These are phyloP conservation scores for Mactra quadrangularis DNA, from an alignment of 1,140 invertebrate genomes.

Conservation along the genomic window DNA sequence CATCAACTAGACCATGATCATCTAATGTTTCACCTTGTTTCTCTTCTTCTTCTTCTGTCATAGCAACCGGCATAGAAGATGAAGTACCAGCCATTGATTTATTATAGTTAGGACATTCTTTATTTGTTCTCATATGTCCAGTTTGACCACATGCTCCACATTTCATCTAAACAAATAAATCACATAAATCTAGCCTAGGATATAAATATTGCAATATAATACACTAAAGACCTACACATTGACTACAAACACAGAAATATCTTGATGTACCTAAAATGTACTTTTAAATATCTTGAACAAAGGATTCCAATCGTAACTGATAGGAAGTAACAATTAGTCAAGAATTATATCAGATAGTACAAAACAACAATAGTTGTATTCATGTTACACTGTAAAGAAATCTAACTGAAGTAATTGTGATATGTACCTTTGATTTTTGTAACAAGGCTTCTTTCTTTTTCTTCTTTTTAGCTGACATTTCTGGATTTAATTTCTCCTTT, in stretches of 20 bases:
- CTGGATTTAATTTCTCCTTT: conserved; percentile 71
- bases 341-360: no score
- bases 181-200: no score
- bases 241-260: no score
- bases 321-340: no score
- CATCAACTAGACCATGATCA: conserved; percentile 80
- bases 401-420: no score
- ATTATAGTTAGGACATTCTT: conserved; percentile 80
- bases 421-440: conserved; percentile 70
- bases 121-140: conserved; percentile 89
- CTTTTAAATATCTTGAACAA: no score
- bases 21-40: conserved; percentile 75
- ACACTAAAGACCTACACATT: no score
- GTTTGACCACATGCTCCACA: conserved; percentile 98
- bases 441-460: conserved; percentile 78
- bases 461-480: conserved; percentile 78
- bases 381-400: no score
- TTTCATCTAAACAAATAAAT: conserved; percentile 86
- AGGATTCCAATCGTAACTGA: no score
- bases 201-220: no score
- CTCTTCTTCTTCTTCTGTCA: conserved; percentile 81
- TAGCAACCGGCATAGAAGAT: conserved; percentile 78
- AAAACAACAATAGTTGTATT: no score
- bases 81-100: conserved; percentile 60
- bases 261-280: no score